These are phyloP conservation scores for Melanotus villosus DNA, from an alignment of 2,888 invertebrate genomes.

Conservation along the genomic window DNA sequence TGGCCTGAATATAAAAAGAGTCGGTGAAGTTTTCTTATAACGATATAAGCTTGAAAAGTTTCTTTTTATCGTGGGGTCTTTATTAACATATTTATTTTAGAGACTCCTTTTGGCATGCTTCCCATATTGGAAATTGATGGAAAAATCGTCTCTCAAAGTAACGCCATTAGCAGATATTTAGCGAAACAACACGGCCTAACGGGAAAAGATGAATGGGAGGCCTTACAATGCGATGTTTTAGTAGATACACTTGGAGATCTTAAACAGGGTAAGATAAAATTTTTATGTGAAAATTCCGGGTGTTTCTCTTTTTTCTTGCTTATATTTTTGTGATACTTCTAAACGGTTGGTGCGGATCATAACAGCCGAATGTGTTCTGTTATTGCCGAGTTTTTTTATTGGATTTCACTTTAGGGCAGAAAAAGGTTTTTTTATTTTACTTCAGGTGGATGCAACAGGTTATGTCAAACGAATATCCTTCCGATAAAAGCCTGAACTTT, in stretches of 20 bases:
- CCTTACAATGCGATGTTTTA: slow-evolving; percentile 72
- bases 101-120: slow-evolving; percentile 72
- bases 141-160: slow-evolving; percentile 71
- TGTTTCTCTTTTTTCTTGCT: too few species aligned
- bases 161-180: slow-evolving; percentile 73
- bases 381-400: too few species aligned
- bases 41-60: slow-evolving; percentile 2
- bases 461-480: too few species aligned
- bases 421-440: too few species aligned
- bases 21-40: slow-evolving; percentile 58
- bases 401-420: too few species aligned
- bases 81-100: slow-evolving; percentile 61
- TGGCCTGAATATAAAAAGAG: slow-evolving; percentile 72
- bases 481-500: too few species aligned
- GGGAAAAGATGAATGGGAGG: slow-evolving; percentile 72
- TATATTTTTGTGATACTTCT: too few species aligned
- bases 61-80: too few species aligned
- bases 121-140: slow-evolving; percentile 75
- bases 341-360: too few species aligned
- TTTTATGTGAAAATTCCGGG: background rate
- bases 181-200: slow-evolving; percentile 70
- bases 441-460: too few species aligned
- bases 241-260: slow-evolving; percentile 72
- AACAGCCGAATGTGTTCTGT: too few species aligned
- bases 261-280: slow-evolving; percentile 68